A percentile compares a stretch with the other conserved stretches of the same genome.
These are phyloP conservation scores for Zele albiditarsus DNA, from an alignment of 2,888 invertebrate species.

Conservation along the genomic window DNA sequence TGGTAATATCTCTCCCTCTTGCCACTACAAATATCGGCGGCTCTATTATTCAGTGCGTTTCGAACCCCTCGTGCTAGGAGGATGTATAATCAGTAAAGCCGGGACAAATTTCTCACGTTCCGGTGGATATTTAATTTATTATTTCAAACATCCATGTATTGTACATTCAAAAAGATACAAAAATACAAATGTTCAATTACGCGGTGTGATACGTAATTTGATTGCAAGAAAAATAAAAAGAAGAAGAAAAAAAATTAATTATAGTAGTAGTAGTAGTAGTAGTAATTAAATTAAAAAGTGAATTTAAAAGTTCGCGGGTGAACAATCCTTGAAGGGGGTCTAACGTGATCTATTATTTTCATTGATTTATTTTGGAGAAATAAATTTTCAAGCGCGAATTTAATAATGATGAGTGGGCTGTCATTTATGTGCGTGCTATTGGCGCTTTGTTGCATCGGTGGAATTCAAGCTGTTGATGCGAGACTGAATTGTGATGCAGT, in stretches of 20 bases:
- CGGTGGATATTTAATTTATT: conserved; percentile 22
- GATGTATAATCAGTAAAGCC: conserved; percentile 12
- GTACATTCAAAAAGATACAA: neutral
- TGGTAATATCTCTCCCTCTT: neutral
- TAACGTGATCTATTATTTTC: neutral
- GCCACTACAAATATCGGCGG: neutral
- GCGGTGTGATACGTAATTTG: neutral
- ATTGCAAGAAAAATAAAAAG: conserved; percentile 13
- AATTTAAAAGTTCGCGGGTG: neutral
- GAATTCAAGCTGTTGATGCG: conserved; percentile 52
- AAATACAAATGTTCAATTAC: neutral
- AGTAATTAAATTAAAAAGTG: too few species aligned
- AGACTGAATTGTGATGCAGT: conserved; percentile 73
- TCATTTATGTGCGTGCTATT: conserved; percentile 60
- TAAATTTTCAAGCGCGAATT: neutral
- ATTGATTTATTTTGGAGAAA: neutral
- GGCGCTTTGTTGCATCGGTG: conserved; percentile 58
- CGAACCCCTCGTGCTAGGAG: neutral
- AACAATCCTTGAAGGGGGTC: neutral
- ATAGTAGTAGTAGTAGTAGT: neutral
- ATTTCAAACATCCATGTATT: neutral
- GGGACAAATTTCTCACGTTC: conserved; percentile 17
- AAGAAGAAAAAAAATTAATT: conserved; percentile 36
- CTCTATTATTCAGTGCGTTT: conserved; percentile 11
- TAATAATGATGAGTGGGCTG: conserved; percentile 57